A percentile compares a stretch with the other conserved stretches of the same genome.
Evolutionary conservation across 2,888 invertebrate genomes (phyloP).

Genomic region (Penaeus monodon): DNA sequence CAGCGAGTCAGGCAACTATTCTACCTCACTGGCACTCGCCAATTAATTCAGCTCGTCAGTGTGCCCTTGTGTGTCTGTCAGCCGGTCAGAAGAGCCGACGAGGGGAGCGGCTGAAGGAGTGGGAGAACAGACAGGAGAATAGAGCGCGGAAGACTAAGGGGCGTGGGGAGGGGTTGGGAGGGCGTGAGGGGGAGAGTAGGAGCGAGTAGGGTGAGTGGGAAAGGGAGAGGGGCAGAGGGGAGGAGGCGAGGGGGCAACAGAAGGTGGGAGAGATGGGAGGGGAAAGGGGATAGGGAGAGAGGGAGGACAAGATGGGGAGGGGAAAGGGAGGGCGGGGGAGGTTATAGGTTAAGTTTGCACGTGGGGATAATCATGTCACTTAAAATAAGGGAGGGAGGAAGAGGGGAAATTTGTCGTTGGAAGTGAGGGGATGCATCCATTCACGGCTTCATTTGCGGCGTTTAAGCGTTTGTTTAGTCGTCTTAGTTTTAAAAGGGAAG

Average conservation of each 20-base stretch:
- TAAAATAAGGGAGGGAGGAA: neutral
- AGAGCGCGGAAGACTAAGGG: neutral
- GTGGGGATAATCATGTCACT: slow-evolving; percentile 1
- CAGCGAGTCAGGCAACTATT: no score
- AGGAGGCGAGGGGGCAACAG: neutral
- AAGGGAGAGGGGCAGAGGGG: neutral
- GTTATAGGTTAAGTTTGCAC: neutral
- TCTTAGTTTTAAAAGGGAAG: no score
- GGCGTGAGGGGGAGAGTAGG: neutral
- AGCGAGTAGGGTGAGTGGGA: neutral
- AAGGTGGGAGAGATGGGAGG: neutral
- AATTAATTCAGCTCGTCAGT: no score
- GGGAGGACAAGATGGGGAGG: neutral
- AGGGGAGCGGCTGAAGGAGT: neutral
- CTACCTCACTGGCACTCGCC: no score
- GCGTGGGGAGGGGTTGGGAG: no score
- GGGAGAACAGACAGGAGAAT: neutral
- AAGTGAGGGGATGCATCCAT: no score
- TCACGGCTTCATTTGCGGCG: no score
- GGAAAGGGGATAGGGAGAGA: neutral
- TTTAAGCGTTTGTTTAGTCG: no score
- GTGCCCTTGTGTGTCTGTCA: no score
- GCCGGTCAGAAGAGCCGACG: no score
- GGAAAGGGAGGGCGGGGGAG: no score
- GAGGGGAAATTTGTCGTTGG: no score